Conservation (phyloP, 2,888 invertebrate genomes). For the Torymus texanus region DNA sequence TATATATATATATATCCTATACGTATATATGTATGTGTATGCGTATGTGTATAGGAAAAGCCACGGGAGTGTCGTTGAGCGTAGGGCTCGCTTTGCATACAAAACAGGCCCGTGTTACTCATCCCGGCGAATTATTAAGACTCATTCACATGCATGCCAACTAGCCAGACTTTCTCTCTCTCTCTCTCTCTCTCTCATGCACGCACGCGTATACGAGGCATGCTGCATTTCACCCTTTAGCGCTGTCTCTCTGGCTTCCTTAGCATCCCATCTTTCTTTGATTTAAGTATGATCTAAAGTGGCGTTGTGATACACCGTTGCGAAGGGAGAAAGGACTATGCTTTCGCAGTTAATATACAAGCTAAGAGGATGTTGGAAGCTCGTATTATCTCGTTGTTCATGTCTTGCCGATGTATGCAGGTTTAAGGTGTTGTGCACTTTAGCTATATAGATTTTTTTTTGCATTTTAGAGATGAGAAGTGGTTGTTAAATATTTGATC, state of each 20-base stretch:
- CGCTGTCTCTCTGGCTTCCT: not conserved
- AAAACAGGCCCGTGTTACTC: slow-evolving; percentile 27
- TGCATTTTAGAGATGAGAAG: too few relatives aligned
- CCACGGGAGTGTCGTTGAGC: slow-evolving; percentile 9
- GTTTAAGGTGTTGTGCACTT: too few relatives aligned
- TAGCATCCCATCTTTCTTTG: not conserved
- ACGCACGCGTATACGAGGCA: not conserved
- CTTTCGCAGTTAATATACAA: too few relatives aligned
- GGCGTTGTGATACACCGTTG: not conserved
- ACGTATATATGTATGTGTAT: too few relatives aligned
- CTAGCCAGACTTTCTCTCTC: slow-evolving; percentile 4
- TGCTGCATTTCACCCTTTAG: not conserved
- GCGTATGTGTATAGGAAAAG: slow-evolving; percentile 4
- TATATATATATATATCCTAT: not conserved
- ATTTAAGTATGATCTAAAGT: not conserved
- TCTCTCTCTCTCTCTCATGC: not conserved
- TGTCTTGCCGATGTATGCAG: too few relatives aligned
- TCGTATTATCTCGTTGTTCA: too few relatives aligned
- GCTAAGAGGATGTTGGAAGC: too few relatives aligned
- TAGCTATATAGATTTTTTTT: too few relatives aligned
- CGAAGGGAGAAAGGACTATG: not conserved
- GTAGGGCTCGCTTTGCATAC: slow-evolving; percentile 25
- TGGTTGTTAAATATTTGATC: too few relatives aligned
- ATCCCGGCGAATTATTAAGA: slow-evolving; percentile 36
- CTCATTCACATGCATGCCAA: slow-evolving; percentile 34